Conservation (phyloP, 2,888 invertebrate species). For the Oligia fasciuncula region DNA sequence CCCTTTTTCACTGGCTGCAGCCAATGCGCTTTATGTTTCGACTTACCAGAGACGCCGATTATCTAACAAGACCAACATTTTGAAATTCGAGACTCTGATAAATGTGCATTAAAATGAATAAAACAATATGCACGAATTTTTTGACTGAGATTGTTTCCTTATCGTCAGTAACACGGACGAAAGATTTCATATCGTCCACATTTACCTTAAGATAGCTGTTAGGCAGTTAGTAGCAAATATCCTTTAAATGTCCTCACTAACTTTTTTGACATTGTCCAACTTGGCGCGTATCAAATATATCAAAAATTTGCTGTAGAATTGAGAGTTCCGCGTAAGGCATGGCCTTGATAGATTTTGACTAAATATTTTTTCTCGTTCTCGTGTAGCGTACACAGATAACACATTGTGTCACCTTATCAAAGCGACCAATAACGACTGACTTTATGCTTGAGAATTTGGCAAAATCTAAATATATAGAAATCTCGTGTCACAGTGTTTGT, state of each 20-base stretch:
- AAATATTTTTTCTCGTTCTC: constrained; percentile 80
- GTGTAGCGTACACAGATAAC: constrained; percentile 79
- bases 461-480: constrained; percentile 15
- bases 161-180: not conserved
- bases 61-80: constrained; percentile 10
- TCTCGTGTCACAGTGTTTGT: no score
- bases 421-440: constrained; percentile 69
- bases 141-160: not conserved
- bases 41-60: constrained; percentile 12
- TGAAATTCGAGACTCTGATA: not conserved
- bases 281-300: constrained; percentile 62
- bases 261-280: constrained; percentile 82
- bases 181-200: constrained; percentile 20
- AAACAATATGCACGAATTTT: not conserved
- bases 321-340: constrained; percentile 82
- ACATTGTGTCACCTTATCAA: constrained; percentile 82
- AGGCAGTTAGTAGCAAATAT: constrained; percentile 50
- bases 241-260: constrained; percentile 79
- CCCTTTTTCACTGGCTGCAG: constrained; percentile 60
- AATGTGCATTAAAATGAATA: not conserved
- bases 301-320: constrained; percentile 68
- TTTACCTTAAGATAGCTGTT: constrained; percentile 10
- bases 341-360: constrained; percentile 84
- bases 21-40: constrained; percentile 45
- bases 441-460: constrained; percentile 56